Evolutionary conservation across 2,797 vertebrate genomes (phyloP).

Genomic region (Sebastiscus tertius): DNA sequence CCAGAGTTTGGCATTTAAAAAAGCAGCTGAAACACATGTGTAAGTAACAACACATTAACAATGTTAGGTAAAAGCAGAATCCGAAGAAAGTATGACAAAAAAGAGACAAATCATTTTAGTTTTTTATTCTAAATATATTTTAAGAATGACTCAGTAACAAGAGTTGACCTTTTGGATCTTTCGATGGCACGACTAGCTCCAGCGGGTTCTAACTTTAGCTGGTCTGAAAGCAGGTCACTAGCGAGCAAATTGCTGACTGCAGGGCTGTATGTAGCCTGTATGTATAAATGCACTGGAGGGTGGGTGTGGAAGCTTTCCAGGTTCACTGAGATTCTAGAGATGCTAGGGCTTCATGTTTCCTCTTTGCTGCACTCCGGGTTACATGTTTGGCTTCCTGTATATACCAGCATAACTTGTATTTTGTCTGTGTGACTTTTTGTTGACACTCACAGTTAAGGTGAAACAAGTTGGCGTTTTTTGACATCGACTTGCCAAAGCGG

Average conservation of each 20-base stretch:
- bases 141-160: neutral
- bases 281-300: neutral
- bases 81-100: neutral
- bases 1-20: neutral
- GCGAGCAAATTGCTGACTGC: constrained; percentile 32
- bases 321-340: constrained; percentile 19
- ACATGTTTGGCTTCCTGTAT: neutral
- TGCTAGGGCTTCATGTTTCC: constrained; percentile 24
- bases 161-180: constrained; percentile 46
- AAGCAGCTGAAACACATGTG: neutral
- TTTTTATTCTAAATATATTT: neutral
- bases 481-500: neutral
- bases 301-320: constrained; percentile 29
- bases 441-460: neutral
- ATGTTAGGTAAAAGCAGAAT: neutral
- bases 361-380: neutral
- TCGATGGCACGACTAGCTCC: constrained; percentile 7
- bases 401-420: neutral
- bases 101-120: neutral
- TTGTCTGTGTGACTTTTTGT: neutral
- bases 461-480: neutral
- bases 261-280: neutral
- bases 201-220: constrained; percentile 66
- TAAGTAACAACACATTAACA: neutral
- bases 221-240: constrained; percentile 57